Percentiles rank a stretch among this genome's conserved stretches.
These are phyloP conservation scores for Agapornis canus DNA, from an alignment of 2,797 vertebrate species.

Conservation along the genomic window DNA sequence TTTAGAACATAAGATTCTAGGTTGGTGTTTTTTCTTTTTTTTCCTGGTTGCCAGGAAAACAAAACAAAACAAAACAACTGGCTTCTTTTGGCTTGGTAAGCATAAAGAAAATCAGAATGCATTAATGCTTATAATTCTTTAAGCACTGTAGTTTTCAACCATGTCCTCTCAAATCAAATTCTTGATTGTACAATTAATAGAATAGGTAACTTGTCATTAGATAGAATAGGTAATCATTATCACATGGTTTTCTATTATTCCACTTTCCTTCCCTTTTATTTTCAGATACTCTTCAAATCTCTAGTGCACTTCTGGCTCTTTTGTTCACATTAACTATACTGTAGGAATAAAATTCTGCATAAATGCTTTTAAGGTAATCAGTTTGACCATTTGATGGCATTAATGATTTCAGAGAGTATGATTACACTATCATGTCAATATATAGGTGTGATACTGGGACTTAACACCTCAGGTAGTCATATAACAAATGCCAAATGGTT, in stretches of 20 bases:
- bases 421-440: background rate
- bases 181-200: background rate
- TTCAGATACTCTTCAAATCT: background rate
- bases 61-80: background rate
- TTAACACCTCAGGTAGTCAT: background rate
- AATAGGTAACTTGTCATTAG: background rate
- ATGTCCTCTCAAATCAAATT: background rate
- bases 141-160: background rate
- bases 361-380: background rate
- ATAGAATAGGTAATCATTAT: background rate
- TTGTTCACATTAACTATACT: background rate
- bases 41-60: background rate
- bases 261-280: background rate
- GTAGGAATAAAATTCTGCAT: background rate
- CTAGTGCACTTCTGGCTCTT: background rate
- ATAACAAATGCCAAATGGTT: background rate
- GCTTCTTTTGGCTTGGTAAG: background rate
- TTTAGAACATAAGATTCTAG: background rate
- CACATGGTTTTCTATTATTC: background rate
- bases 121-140: background rate
- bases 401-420: background rate
- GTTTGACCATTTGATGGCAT: background rate
- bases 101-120: background rate
- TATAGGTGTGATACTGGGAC: rapidly evolving
- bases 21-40: background rate